Base-by-base conservation (phyloP, 1,140 invertebrate genomes). In the Pseudobourletiella spinata region DNA sequence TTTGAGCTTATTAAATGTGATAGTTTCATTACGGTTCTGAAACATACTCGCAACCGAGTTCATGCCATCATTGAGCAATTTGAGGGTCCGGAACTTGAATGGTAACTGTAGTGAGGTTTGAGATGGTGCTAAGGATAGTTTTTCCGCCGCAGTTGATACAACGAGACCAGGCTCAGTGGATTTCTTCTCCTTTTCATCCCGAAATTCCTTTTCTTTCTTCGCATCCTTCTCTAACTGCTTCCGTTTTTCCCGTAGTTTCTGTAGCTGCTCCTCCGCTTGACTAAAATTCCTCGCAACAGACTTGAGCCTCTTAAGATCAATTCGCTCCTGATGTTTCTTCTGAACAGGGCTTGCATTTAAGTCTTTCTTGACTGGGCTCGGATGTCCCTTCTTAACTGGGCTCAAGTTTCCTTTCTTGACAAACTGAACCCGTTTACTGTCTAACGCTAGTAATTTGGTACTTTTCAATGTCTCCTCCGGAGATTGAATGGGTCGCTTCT, bases 371-470 rank as follows among this genome's bases (percentile, higher is more conserved):
- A 39, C 32, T 11, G 32, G 32, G n/a, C 32, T 39, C n/a, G n/a
- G n/a, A n/a, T n/a, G n/a, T 39, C 32, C 32, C 52, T 32, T 35
- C 22, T 55, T 55, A 3, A 52, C 50, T 35, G 52, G 52, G 39
- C 52, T 55, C n/a, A 55, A 22, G 22, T 55, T 55, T 8, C 52
- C 52, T 24, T 55, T 55, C 22, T 55, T 55, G 6, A 55, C 3
- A 55, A 55, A 55, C 22, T 55, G 52, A 8, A 55, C 52, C 8
- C 52, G 28, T 11, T 55, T 55, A 15, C 28, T 11, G 3, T 55
- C 52, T 3, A 24, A 3, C 20, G 26, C 52, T 3, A 55, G 11
- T 11, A 16, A 16, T 28, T 54, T 28, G 6, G 11, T 39, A 3
- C 4, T 4, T 35, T 29, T 32, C 20, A 32, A 3, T n/a, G 4